phyloP scores from a whole-genome alignment of 2,888 invertebrate genomes.

The Kryphioiulus occultus region DNA sequence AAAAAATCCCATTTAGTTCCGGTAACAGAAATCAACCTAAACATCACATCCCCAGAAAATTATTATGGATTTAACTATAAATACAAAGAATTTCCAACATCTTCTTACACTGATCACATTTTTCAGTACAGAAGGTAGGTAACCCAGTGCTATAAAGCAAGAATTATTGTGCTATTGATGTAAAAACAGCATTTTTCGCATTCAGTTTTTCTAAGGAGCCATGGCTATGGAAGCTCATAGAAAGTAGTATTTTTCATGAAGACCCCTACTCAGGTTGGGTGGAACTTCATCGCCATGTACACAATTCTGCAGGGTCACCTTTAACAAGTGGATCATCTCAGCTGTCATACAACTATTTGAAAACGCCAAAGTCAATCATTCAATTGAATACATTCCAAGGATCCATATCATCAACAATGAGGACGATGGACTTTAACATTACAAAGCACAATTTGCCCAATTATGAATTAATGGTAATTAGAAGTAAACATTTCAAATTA shows the following conservation, averaged over 20 bases:
- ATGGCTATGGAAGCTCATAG: not conserved
- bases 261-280: not conserved
- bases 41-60: not conserved
- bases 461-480: not conserved
- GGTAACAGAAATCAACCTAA: not conserved
- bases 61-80: not conserved
- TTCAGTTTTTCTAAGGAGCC: not conserved
- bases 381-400: not conserved
- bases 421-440: not conserved
- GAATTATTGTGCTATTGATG: not conserved
- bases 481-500: too few relatives aligned
- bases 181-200: not conserved
- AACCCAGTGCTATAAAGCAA: not conserved
- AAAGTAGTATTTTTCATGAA: not conserved
- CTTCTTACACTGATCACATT: not conserved
- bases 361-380: conserved; percentile 29
- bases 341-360: conserved; percentile 28
- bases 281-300: not conserved
- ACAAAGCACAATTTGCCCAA: conserved; percentile 11
- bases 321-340: not conserved
- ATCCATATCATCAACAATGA: not conserved
- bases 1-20: not conserved
- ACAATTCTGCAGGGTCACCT: not conserved
- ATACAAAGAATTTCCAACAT: not conserved
- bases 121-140: not conserved